Base-by-base conservation (phyloP, 2,888 invertebrate species). In the Sphecodes monilicornis region DNA sequence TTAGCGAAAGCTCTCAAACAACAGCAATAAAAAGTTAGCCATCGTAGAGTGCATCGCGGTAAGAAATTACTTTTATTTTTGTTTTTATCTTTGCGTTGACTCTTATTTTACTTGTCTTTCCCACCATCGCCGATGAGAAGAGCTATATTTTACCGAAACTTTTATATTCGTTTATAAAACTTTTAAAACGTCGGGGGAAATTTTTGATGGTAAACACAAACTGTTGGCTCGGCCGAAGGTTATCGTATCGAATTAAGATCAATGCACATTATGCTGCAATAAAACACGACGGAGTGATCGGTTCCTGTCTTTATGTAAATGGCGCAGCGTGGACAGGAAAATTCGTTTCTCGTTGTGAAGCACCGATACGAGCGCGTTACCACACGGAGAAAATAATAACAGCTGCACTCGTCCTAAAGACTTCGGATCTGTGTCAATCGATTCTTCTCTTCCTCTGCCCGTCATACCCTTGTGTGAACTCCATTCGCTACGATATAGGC, bases 391-490 rank as follows among this genome's bases (percentile, higher is more conserved):
- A 82, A 84, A 84, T 82, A 84, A 84, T 84, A 82, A 82, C 76
- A 84, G 50, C 54, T 66, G 77, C 41, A 60, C 60, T 64, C 64
- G 73, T 74, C 73, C 77, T 76, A 74, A 69, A 70, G 77, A 77
- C 82, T 54, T 82, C 64, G 73, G 84, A 84, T 84, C 82, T 84
- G 82, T 84, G 82, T 74, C 84, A 84, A 84, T 84, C 84, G 82
- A 84, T 84, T 36, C 74, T 41, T 81, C 41, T 60, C 73, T 84
- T 82, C n/a, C 74, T 77, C 60, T 74, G 69, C 54, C 74, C 74
- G 73, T 70, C 68, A 50, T 75, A 70, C 60, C 43, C 57, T 68
- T 72, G 50, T 50, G 68, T 69, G 72, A 76, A 82, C 80, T 80
- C 60, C 70, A 43, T 71, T 60, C 41, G 50, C 46, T 26, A 16